Evolutionary conservation across 1,140 invertebrate species (phyloP).

Genomic region (Drosophila funebris): DNA sequence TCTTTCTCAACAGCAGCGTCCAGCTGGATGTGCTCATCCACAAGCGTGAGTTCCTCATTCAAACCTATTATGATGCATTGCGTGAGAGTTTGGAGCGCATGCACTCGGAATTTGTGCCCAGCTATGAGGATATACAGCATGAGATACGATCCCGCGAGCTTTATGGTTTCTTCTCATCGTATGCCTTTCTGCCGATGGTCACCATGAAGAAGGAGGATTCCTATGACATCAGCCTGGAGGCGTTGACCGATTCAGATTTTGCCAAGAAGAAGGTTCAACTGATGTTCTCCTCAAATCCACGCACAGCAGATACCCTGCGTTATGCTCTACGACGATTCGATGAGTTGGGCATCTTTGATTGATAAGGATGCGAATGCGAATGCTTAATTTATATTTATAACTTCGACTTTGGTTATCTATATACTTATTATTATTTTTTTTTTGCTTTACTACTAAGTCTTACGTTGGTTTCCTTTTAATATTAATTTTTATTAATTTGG

Average conservation of each 20-base stretch:
- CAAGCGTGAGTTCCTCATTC: constrained; percentile 70
- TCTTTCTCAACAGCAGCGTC: constrained; percentile 81
- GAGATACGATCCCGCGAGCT: constrained; percentile 69
- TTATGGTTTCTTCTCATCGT: constrained; percentile 77
- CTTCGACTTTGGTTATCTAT: constrained; percentile 21
- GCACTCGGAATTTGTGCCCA: constrained; percentile 66
- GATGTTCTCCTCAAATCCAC: constrained; percentile 81
- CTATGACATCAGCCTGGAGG: constrained; percentile 72
- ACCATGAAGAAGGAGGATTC: constrained; percentile 81
- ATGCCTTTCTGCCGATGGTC: constrained; percentile 78
- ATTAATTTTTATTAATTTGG: constrained; percentile 3
- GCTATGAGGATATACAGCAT: constrained; percentile 59
- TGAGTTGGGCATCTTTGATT: constrained; percentile 75
- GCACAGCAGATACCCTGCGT: constrained; percentile 70
- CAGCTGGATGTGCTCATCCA: constrained; percentile 73
- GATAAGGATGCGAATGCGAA: constrained; percentile 7
- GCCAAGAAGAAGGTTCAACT: constrained; percentile 76
- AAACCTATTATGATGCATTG: constrained; percentile 67
- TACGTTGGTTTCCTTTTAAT: neutral
- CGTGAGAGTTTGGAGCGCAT: constrained; percentile 61
- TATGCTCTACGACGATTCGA: constrained; percentile 74
- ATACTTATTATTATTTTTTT: constrained; percentile 28
- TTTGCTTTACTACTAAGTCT: constrained; percentile 29
- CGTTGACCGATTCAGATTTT: constrained; percentile 66
- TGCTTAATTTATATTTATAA: constrained; percentile 24